Evolutionary conservation across 2,113 vertebrate species (phyloP), one percentile per base, ranked within the genome.

Genomic region (Lagopus leucura): DNA sequence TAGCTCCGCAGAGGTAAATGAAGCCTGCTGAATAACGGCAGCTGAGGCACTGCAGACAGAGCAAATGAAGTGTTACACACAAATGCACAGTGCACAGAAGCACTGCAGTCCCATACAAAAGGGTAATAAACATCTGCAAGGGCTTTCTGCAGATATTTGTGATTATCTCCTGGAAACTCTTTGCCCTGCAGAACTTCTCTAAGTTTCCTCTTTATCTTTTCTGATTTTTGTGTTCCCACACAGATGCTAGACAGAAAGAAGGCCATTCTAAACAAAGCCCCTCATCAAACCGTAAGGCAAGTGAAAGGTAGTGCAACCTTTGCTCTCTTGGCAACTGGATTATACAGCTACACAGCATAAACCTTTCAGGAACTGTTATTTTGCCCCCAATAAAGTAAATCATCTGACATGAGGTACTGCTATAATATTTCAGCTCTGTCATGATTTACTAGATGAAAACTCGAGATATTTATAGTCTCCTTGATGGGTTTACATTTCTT

Each of bases 401-500:
- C 34, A 95, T 67, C 32, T 7, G 5, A 67, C 6, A 5, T 65
- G 79, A 95, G 43, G 78, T 85, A 92, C 48, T 57, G 52, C 80
- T 94, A 19, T 0, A 84, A 40, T 90, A 80, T 82, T 96, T 95
- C 86, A 93, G 13, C 13, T 90, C 79, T 89, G 42, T 81, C 85
- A 79, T 91, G 76, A 78, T 94, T 96, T 95, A 78, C 77, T 93
- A 76, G 40, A 85, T 80, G 34, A 38, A 92, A 89, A 81, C 25
- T 6, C 34, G 34, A 96, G 95, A 81, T 95, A 96, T 96, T 96
- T 96, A 93, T 94, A 50, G 71, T 60, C 88, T 88, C 32, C 34
- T 87, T 90, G 71, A 80, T 89, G 42, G 52, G 48, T 84, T 95
- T 92, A 71, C 32, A 32, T 90, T 92, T 86, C 14, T 69, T 92